Percentiles rank a stretch among this genome's conserved stretches.
phyloP scores from a whole-genome alignment of 2,113 vertebrate genomes.

The Fukomys damarensis region DNA sequence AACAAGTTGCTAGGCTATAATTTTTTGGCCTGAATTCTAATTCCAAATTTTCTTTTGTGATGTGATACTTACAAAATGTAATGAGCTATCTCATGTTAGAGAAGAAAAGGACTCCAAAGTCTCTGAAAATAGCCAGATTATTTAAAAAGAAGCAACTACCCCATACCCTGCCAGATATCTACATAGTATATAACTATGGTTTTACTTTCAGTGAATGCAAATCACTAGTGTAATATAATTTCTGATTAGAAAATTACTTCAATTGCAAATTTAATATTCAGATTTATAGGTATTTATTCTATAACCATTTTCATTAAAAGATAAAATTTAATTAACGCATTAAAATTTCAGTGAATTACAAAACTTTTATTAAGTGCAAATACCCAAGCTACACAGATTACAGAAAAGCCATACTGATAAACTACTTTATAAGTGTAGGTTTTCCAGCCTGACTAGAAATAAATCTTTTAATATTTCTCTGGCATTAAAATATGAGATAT shows the following conservation, averaged over 20 bases:
- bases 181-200: conserved; percentile 29
- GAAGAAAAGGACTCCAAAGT: conserved; percentile 23
- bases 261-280: conserved; percentile 23
- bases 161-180: neutral
- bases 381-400: neutral
- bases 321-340: conserved; percentile 42
- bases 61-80: neutral
- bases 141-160: conserved; percentile 23
- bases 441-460: conserved; percentile 11
- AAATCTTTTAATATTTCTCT: neutral
- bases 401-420: neutral
- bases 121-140: conserved; percentile 12
- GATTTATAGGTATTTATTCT: neutral
- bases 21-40: conserved; percentile 51
- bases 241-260: conserved; percentile 29
- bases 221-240: neutral
- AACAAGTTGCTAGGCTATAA: conserved; percentile 41
- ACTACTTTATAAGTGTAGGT: conserved; percentile 12
- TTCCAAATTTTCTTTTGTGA: conserved; percentile 33
- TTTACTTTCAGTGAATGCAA: neutral
- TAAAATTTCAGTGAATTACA: conserved; percentile 7
- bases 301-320: conserved; percentile 37
- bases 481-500: neutral
- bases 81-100: conserved; percentile 13
- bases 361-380: conserved; percentile 32